Evolutionary conservation across 2,113 vertebrate genomes (phyloP), one percentile per base, ranked within the genome.

Genomic region (Pagrus major): DNA sequence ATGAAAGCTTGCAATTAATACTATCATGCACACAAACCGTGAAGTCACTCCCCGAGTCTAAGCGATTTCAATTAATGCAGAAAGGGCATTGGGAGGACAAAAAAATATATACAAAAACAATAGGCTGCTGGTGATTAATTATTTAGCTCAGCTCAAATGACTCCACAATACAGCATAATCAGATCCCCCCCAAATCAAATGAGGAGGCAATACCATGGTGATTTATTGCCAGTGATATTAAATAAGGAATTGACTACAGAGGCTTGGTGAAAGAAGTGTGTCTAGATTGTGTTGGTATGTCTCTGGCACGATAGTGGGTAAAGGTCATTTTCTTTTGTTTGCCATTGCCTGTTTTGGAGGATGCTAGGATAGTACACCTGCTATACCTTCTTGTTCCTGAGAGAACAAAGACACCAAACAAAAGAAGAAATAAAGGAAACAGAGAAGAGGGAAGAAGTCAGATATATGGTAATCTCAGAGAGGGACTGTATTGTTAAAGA

Each of bases 141-240:
- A 88, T 92, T 91, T 70, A 89, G 64, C 76, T 67, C 56, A 69
- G 82, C 89, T 82, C 78, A 87, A 88, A 85, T 88, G 77, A 86
- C 84, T 83, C 69, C 1, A 63, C 79, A 89, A 86, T 84, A 89
- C 88, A 51, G 42, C 71, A 76, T 85, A 92, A 90, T 90, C 88
- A 86, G 84, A 87, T 76, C 64, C 51, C 54, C 56, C 83, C 60
- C 23, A 84, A 87, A 87, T 85, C 72, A 87, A 86, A 87, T 84
- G 83, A 90, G 67, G 78, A 79, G 70, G 76, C 76, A 89, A 90
- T 83, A 81, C 76, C 44, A 61, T 71, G 75, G 68, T 82, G 86
- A 88, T 92, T 88, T 83, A 90, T 88, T 80, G 60, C 75, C 59
- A 63, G 29, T 76, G 54, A 76, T 83, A 85, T 81, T 80, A 86